A percentile compares a stretch with the other conserved stretches of the same genome.
Conservation (phyloP, 2,797 vertebrate genomes). For the Cuculus canorus region DNA sequence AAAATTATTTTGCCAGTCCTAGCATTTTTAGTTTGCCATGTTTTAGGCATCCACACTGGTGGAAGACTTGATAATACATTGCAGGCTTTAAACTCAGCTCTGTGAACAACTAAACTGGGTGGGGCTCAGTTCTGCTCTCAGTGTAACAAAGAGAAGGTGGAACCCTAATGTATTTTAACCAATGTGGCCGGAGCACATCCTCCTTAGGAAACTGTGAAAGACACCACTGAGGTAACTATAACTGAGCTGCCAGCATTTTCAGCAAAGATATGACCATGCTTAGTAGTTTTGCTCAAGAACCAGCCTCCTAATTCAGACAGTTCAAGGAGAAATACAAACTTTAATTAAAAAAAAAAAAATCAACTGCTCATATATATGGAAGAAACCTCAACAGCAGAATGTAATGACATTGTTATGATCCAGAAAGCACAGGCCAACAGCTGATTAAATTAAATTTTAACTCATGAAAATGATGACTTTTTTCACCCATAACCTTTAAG, state of each 20-base stretch:
- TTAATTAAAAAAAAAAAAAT: neutral
- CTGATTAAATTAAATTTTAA: neutral
- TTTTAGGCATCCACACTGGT: neutral
- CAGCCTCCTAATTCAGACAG: neutral
- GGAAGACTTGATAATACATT: rapidly evolving
- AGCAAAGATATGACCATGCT: neutral
- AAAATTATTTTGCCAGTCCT: neutral
- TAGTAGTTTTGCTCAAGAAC: neutral
- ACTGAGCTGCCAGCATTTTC: neutral
- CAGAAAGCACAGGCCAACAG: neutral
- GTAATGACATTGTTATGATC: neutral
- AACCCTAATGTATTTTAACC: neutral
- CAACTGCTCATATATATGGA: neutral
- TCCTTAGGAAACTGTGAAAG: neutral
- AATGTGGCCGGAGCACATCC: rapidly evolving
- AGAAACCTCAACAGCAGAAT: neutral
- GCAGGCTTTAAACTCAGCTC: neutral
- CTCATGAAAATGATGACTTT: neutral
- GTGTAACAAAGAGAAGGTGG: neutral
- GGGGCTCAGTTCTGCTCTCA: neutral
- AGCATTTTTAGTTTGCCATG: neutral
- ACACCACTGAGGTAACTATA: neutral
- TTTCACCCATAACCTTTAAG: rapidly evolving
- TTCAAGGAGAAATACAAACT: neutral
- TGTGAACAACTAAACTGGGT: neutral